phyloP scores from a whole-genome alignment of 2,888 invertebrate genomes.

The Cyrtodaria siliqua region DNA sequence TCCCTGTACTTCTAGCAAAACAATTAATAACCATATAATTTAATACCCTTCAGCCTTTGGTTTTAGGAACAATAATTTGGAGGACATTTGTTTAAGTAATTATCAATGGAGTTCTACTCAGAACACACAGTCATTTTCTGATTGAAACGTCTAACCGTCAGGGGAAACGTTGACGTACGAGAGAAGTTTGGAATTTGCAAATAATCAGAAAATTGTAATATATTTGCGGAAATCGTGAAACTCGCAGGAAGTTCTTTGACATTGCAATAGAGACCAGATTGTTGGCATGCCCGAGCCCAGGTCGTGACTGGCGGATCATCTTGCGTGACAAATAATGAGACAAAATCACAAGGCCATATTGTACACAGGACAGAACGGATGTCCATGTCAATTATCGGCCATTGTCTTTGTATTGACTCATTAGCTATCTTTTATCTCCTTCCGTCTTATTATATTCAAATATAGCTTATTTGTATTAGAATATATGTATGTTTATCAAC shows the following conservation, averaged over 20 bases:
- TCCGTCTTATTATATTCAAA: no score
- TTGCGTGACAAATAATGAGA: slow-evolving; percentile 25
- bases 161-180: not conserved
- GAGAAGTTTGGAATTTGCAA: slow-evolving; percentile 28
- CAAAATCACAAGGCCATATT: not conserved
- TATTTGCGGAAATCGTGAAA: slow-evolving; percentile 30
- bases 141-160: slow-evolving; percentile 1
- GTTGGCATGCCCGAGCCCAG: slow-evolving; percentile 9
- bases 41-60: slow-evolving; percentile 32
- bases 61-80: slow-evolving; percentile 31
- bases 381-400: slow-evolving; percentile 24
- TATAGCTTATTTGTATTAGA: no score
- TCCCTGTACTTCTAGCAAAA: slow-evolving; percentile 33
- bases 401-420: not conserved
- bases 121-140: not conserved
- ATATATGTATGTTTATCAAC: no score
- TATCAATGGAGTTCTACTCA: slow-evolving; percentile 20
- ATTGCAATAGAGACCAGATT: slow-evolving; percentile 9
- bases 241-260: slow-evolving; percentile 35
- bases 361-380: not conserved
- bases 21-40: slow-evolving; percentile 56
- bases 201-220: slow-evolving; percentile 15
- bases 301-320: slow-evolving; percentile 1
- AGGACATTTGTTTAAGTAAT: slow-evolving; percentile 60
- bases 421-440: not conserved